Conservation (phyloP, 2,888 invertebrate genomes). For the Heteropelma amictum region DNA sequence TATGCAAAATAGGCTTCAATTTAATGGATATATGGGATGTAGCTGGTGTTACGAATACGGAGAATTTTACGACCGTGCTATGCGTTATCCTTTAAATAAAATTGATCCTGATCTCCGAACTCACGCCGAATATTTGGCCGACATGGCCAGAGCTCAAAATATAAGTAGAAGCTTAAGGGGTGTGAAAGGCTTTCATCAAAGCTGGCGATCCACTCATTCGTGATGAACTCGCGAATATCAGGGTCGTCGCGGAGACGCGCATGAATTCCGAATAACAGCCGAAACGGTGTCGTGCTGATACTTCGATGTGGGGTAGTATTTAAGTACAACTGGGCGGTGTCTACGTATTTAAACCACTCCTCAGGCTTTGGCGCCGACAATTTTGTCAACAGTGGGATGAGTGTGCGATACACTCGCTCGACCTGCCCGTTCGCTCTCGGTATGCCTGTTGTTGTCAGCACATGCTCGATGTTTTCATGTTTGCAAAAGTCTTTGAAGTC, state of each 20-base stretch:
- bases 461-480: slow-evolving; percentile 41
- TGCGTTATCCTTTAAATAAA: slow-evolving; percentile 20
- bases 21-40: slow-evolving; percentile 14
- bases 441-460: slow-evolving; percentile 65
- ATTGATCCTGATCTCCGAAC: slow-evolving; percentile 14
- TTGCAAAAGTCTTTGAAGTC: slow-evolving; percentile 70
- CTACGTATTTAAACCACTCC: slow-evolving; percentile 25
- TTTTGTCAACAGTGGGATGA: slow-evolving; percentile 51
- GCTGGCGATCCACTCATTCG: slow-evolving; percentile 38
- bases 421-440: neutral
- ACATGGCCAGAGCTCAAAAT: neutral
- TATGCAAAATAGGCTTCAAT: slow-evolving; percentile 16
- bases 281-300: slow-evolving; percentile 29
- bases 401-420: slow-evolving; percentile 28
- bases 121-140: neutral
- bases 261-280: slow-evolving; percentile 11
- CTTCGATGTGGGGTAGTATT: slow-evolving; percentile 25
- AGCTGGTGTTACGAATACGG: slow-evolving; percentile 28
- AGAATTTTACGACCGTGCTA: slow-evolving; percentile 2
- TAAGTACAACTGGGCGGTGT: slow-evolving; percentile 1
- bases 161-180: neutral
- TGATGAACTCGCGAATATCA: slow-evolving; percentile 53
- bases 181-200: slow-evolving; percentile 40
- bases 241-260: slow-evolving; percentile 21
- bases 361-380: slow-evolving; percentile 36